Evolutionary conservation across 2,888 invertebrate species (phyloP).

Genomic region (Noctua comes): DNA sequence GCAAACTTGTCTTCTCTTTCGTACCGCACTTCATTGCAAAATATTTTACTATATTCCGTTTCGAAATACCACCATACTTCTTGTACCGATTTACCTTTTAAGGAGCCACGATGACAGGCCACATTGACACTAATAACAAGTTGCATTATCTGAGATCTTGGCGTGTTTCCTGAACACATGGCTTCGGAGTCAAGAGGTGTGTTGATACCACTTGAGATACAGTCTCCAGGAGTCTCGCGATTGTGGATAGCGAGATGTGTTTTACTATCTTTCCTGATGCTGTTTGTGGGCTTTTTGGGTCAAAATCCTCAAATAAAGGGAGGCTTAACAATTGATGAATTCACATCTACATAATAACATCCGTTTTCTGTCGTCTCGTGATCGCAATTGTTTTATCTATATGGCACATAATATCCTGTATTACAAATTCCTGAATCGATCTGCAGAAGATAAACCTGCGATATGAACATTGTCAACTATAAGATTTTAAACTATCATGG

Average conservation of each 20-base stretch:
- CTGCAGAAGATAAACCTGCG: not conserved
- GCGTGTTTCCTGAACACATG: constrained; percentile 57
- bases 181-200: constrained; percentile 58
- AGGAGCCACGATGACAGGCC: constrained; percentile 42
- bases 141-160: constrained; percentile 46
- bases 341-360: not conserved
- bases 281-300: constrained; percentile 1
- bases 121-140: constrained; percentile 55
- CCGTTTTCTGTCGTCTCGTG: not conserved
- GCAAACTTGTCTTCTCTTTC: not conserved
- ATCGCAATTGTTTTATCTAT: not conserved
- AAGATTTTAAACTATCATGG: no score
- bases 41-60: constrained; percentile 10
- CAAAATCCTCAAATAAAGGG: not conserved
- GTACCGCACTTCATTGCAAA: not conserved
- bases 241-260: constrained; percentile 24
- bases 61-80: constrained; percentile 14
- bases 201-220: constrained; percentile 57
- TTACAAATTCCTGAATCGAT: not conserved
- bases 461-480: not conserved
- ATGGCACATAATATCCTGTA: not conserved
- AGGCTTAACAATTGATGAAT: not conserved
- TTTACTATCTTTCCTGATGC: not conserved
- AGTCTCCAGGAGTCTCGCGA: constrained; percentile 27
- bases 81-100: constrained; percentile 47